Percentiles rank a stretch among this genome's conserved stretches.
These are phyloP conservation scores for Stenichneumon culpator DNA, from an alignment of 2,888 invertebrate species.

Conservation along the genomic window DNA sequence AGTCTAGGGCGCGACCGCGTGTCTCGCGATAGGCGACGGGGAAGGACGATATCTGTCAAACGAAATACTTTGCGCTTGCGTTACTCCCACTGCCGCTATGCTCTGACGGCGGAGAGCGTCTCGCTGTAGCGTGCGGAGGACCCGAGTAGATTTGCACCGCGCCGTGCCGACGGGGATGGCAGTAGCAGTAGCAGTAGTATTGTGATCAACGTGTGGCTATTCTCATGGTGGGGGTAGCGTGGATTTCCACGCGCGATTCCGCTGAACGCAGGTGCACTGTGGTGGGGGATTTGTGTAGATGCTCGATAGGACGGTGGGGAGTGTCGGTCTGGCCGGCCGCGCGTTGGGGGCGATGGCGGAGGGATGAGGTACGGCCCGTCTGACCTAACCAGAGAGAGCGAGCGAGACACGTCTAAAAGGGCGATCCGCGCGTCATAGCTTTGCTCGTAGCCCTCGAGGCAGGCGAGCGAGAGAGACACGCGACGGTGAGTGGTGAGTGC, in stretches of 20 bases:
- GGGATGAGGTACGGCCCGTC: slow-evolving; percentile 57
- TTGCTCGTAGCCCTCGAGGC: slow-evolving; percentile 47
- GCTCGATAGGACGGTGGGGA: slow-evolving; percentile 34
- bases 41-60: background rate
- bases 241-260: slow-evolving; percentile 51
- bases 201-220: slow-evolving; percentile 40
- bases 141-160: slow-evolving; percentile 26
- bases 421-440: slow-evolving; percentile 60
- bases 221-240: slow-evolving; percentile 38
- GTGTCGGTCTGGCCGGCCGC: slow-evolving; percentile 51
- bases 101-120: slow-evolving; percentile 19
- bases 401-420: slow-evolving; percentile 49
- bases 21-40: background rate
- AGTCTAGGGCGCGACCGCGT: background rate
- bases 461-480: slow-evolving; percentile 53
- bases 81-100: background rate
- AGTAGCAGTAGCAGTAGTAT: slow-evolving; percentile 38
- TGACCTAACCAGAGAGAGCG: slow-evolving; percentile 45
- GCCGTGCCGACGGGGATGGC: background rate
- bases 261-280: slow-evolving; percentile 61
- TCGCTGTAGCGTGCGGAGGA: slow-evolving; percentile 32
- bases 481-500: slow-evolving; percentile 35
- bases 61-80: slow-evolving; percentile 15
- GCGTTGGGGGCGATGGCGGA: slow-evolving; percentile 47
- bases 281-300: slow-evolving; percentile 43